Conservation (phyloP, 2,113 vertebrate species). For the Lophochroa leadbeateri region DNA sequence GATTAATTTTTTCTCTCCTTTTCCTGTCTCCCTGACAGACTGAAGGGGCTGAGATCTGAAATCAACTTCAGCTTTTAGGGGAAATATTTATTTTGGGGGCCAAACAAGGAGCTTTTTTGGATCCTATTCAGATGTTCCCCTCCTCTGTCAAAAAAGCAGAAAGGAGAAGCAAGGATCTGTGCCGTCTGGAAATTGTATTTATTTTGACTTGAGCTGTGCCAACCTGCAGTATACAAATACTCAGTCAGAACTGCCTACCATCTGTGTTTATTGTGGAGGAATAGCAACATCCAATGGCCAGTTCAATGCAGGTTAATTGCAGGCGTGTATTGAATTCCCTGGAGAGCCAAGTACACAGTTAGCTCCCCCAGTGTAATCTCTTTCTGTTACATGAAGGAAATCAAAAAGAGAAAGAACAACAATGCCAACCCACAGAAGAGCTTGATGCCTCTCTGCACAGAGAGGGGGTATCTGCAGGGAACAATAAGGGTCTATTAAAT, state of each 20-base stretch:
- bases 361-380: conserved; percentile 33
- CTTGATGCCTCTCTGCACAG: conserved; percentile 13
- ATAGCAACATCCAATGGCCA: conserved; percentile 28
- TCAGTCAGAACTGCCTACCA: conserved; percentile 51
- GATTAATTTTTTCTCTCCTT: background rate
- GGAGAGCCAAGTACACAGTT: conserved; percentile 6
- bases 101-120: conserved; percentile 2
- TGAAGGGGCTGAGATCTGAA: conserved; percentile 30
- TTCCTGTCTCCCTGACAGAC: conserved; percentile 13
- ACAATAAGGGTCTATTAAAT: conserved; percentile 59
- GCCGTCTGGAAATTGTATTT: conserved; percentile 59
- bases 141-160: background rate
- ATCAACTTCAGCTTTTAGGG: background rate
- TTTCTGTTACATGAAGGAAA: conserved; percentile 63
- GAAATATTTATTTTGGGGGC: conserved; percentile 29
- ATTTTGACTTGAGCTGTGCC: conserved; percentile 65
- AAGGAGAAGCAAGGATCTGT: background rate
- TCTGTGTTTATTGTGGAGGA: conserved; percentile 55
- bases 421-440: conserved; percentile 47
- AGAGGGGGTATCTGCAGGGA: background rate
- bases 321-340: conserved; percentile 16
- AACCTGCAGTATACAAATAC: conserved; percentile 62
- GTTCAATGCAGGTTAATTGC: conserved; percentile 64
- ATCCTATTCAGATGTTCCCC: background rate
- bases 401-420: conserved; percentile 56